These are phyloP conservation scores for Drosophila aff. DNA, from an alignment of 1,140 invertebrate genomes.

Conservation along the genomic window DNA sequence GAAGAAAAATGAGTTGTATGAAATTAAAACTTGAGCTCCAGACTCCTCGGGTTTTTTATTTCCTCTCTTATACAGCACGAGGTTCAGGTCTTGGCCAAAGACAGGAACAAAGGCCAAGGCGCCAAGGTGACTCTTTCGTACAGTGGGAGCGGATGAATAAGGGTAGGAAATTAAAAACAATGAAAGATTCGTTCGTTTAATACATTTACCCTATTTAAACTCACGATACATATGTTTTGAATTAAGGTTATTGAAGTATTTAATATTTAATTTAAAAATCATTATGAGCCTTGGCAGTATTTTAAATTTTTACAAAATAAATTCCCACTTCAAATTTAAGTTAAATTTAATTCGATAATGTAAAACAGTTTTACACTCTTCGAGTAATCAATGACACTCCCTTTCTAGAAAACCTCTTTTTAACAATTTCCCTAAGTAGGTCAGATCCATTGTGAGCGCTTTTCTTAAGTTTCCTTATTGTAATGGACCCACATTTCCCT, in stretches of 20 bases:
- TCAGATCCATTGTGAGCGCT: conserved; percentile 2
- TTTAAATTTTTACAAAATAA: not conserved
- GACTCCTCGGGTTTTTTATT: conserved; percentile 1
- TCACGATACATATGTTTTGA: no score
- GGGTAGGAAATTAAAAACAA: no score
- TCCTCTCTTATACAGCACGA: not conserved
- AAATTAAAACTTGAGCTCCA: conserved; percentile 41
- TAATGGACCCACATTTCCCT: not conserved
- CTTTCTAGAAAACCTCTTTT: not conserved
- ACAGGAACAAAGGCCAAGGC: conserved; percentile 19
- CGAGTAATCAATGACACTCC: not conserved
- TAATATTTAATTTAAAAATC: not conserved
- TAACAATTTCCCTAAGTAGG: conserved; percentile 1
- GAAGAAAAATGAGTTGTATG: conserved; percentile 15
- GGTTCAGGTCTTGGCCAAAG: conserved; percentile 6
- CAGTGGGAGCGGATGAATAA: not conserved
- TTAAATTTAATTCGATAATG: not conserved
- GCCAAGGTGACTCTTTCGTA: conserved; percentile 26
- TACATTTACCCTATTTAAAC: not conserved
- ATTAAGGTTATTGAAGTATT: not conserved
- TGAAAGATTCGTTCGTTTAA: not conserved
- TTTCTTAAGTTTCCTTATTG: not conserved
- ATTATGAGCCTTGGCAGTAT: no score
- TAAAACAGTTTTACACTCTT: not conserved
- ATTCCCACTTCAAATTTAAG: no score